phyloP scores from a whole-genome alignment of 2,797 vertebrate species.

The Cottoperca gobio region DNA sequence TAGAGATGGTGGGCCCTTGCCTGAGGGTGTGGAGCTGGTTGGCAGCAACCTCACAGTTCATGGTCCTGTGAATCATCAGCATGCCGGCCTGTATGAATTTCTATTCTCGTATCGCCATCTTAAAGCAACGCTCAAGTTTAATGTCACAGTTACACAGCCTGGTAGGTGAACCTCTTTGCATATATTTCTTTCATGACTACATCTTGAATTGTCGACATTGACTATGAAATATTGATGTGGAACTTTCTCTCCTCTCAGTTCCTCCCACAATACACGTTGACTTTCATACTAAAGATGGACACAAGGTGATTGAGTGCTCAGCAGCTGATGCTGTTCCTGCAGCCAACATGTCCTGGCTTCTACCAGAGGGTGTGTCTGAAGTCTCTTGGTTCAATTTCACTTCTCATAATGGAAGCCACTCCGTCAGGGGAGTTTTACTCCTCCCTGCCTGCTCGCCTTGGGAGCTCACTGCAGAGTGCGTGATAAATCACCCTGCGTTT shows the following conservation, averaged over 20 bases:
- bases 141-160: conserved; percentile 64
- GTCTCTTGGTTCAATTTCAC: conserved; percentile 70
- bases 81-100: conserved; percentile 79
- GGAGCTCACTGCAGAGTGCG: conserved; percentile 73
- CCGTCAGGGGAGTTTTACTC: conserved; percentile 75
- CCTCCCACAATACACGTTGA: conserved; percentile 71
- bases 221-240: conserved; percentile 38
- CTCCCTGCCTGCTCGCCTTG: conserved; percentile 74
- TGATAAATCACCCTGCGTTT: conserved; percentile 80
- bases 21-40: conserved; percentile 62
- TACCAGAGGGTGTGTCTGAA: conserved; percentile 74
- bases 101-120: conserved; percentile 71
- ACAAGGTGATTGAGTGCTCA: conserved; percentile 75
- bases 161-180: conserved; percentile 57
- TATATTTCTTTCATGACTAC: background rate
- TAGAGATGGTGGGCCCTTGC: conserved; percentile 70
- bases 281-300: conserved; percentile 58
- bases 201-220: conserved; percentile 9
- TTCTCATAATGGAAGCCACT: conserved; percentile 77
- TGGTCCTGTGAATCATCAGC: conserved; percentile 55
- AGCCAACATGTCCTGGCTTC: conserved; percentile 81
- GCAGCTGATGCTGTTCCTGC: conserved; percentile 76
- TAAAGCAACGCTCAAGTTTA: conserved; percentile 58
- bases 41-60: conserved; percentile 60
- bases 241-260: conserved; percentile 51